These are phyloP conservation scores for Troides helena DNA, from an alignment of 2,888 invertebrate species.

Conservation along the genomic window DNA sequence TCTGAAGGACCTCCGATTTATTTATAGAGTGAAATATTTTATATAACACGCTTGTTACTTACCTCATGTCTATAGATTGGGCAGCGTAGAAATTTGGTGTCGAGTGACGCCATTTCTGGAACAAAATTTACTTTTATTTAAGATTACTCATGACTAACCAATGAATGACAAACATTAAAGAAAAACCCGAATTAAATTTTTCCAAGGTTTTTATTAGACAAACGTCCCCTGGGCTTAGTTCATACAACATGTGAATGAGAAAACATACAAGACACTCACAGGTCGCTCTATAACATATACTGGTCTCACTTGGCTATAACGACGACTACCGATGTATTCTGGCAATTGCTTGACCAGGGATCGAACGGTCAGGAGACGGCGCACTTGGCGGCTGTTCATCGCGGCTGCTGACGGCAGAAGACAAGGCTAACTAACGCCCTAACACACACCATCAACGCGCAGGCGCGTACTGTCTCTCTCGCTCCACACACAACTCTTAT, in stretches of 20 bases:
- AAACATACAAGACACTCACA: constrained; percentile 66
- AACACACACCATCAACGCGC: constrained; percentile 55
- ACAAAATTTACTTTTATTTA: constrained; percentile 35
- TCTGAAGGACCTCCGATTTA: constrained; percentile 2
- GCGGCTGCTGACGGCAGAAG: constrained; percentile 39
- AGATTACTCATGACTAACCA: background rate
- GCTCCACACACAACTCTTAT: constrained; percentile 53
- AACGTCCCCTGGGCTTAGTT: constrained; percentile 3
- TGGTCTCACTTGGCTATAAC: constrained; percentile 74
- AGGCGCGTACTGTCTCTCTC: constrained; percentile 64
- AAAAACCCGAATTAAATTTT: background rate
- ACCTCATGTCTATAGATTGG: constrained; percentile 72
- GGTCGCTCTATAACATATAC: constrained; percentile 66
- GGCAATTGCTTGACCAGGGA: constrained; percentile 45
- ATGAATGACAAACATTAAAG: background rate
- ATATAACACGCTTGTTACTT: constrained; percentile 36
- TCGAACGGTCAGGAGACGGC: constrained; percentile 52
- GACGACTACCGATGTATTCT: constrained; percentile 54
- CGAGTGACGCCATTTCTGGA: constrained; percentile 77
- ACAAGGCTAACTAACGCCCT: constrained; percentile 51
- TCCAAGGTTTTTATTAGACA: background rate
- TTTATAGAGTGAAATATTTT: constrained; percentile 31
- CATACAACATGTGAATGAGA: constrained; percentile 5
- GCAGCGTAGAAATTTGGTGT: constrained; percentile 72
- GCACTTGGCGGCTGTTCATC: constrained; percentile 69